Conservation (phyloP, 2,888 invertebrate genomes). For the Pocota personata region DNA sequence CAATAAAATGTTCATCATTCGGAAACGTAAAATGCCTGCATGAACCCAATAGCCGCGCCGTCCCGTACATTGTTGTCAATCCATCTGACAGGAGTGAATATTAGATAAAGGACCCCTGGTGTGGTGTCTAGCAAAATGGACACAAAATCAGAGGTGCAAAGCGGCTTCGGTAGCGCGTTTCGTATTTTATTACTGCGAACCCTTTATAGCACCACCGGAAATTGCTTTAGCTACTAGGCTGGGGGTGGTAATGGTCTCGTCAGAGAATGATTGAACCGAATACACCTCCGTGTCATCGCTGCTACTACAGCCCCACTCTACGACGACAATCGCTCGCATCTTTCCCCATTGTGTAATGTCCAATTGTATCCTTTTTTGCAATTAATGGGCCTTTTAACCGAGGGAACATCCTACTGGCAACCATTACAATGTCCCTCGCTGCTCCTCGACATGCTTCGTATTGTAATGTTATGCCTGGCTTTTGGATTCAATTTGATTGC, state of each 20-base stretch:
- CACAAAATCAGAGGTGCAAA: slow-evolving; percentile 51
- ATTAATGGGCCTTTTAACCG: slow-evolving; percentile 54
- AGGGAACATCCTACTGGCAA: slow-evolving; percentile 24
- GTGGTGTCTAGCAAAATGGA: slow-evolving; percentile 2
- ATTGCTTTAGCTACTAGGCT: slow-evolving; percentile 38
- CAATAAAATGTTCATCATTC: slow-evolving; percentile 38
- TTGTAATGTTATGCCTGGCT: slow-evolving; percentile 45
- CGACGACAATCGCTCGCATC: slow-evolving; percentile 39
- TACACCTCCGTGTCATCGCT: slow-evolving; percentile 21
- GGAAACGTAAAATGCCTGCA: slow-evolving; percentile 25
- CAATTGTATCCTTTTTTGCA: slow-evolving; percentile 53
- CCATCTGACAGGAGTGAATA: slow-evolving; percentile 49
- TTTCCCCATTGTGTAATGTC: slow-evolving; percentile 40
- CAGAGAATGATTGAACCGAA: slow-evolving; percentile 8
- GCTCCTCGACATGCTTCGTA: background rate
- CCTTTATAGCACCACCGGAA: slow-evolving; percentile 53
- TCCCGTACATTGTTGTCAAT: slow-evolving; percentile 34
- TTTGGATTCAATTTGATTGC: slow-evolving; percentile 61
- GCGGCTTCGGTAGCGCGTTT: slow-evolving; percentile 24
- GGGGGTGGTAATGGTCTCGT: slow-evolving; percentile 20
- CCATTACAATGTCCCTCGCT: slow-evolving; percentile 26
- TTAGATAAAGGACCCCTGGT: slow-evolving; percentile 39
- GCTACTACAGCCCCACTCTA: background rate
- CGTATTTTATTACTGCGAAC: slow-evolving; percentile 39
- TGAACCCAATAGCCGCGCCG: background rate